Conservation (phyloP, 1,140 invertebrate species). For the Bombus fervidus region DNA sequence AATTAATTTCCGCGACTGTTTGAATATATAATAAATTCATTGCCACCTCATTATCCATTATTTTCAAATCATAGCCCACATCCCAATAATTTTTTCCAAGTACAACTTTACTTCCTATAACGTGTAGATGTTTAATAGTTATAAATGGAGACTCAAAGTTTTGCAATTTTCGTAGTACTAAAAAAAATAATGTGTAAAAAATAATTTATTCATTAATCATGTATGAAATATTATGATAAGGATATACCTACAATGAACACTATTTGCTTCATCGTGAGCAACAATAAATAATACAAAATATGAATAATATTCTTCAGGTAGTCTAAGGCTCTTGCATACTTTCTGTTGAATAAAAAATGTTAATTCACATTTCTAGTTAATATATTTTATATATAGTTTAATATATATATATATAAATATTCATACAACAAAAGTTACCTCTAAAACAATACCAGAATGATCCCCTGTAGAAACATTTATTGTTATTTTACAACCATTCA, state of each 20-base stretch:
- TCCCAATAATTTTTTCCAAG: conserved; percentile 91
- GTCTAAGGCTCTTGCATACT: conserved; percentile 89
- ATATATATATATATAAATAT: not conserved
- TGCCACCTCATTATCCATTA: conserved; percentile 91
- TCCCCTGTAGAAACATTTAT: conserved; percentile 92
- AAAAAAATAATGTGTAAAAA: conserved; percentile 65
- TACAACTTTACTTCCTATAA: conserved; percentile 69
- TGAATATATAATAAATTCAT: conserved; percentile 95
- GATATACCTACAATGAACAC: conserved; percentile 45
- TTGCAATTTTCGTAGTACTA: conserved; percentile 93
- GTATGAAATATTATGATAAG: conserved; percentile 1
- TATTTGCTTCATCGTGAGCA: conserved; percentile 88
- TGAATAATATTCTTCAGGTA: conserved; percentile 89
- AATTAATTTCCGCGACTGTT: conserved; percentile 92
- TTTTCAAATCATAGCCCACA: conserved; percentile 89
- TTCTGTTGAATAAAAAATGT: conserved; percentile 83
- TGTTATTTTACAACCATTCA: conserved; percentile 92
- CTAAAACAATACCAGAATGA: conserved; percentile 90
- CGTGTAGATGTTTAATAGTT: conserved; percentile 87
- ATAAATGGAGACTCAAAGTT: conserved; percentile 98
- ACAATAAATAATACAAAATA: conserved; percentile 96
- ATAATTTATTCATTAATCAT: conserved; percentile 3
- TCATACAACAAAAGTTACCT: conserved; percentile 80
- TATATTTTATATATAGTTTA: not conserved
- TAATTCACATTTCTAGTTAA: conserved; percentile 9